Evolutionary conservation across 2,797 vertebrate species (phyloP), one percentile per base, ranked within the genome.

Genomic region (Xerus rutilus): DNA sequence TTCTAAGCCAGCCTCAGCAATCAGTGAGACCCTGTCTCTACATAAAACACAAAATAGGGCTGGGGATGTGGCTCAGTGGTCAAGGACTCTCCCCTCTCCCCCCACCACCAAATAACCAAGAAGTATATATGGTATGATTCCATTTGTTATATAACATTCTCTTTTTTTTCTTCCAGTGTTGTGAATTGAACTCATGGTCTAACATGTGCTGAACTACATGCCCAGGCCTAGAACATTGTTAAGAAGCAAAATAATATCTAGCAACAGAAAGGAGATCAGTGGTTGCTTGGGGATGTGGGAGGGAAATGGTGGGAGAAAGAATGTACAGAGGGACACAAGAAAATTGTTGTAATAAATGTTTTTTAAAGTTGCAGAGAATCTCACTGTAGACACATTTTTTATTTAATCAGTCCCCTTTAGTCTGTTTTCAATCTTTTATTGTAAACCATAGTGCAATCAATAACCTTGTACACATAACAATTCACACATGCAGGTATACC

Each of bases 401-500:
- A 92, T 74, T 88, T 73, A 82, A 82, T 21, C 54, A 86, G 57
- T 77, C 3, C 89, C 20, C 39, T 62, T 67, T 0, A 73, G 17
- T 47, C 49, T 79, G 3, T 47, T 88, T 84, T 73, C 10, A 84
- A 21, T 35, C 17, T 59, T 89, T 86, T 65, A 77, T 92, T 76
- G 78, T 21, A 88, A 78, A 87, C 21, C 8, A 89, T 65, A 84
- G 17, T 83, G 14, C 0, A 95, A 62, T 86, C 25, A 69, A 78
- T 89, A 72, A 57, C 14, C 96, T 21, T 78, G 14, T 30, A 86
- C 3, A 52, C 35, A 45, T 96, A 98, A 32, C 7, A 77, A 57
- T 85, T 95, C 52, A 92, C 43, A 83, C 35, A 82, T 28, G 57
- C 47, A 94, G 10, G 45, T 70, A 67, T 49, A 72, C 8, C 1